Evolutionary conservation across 1,140 invertebrate genomes (phyloP), one percentile per base, ranked within the genome.

Genomic region (Dryas iulia): DNA sequence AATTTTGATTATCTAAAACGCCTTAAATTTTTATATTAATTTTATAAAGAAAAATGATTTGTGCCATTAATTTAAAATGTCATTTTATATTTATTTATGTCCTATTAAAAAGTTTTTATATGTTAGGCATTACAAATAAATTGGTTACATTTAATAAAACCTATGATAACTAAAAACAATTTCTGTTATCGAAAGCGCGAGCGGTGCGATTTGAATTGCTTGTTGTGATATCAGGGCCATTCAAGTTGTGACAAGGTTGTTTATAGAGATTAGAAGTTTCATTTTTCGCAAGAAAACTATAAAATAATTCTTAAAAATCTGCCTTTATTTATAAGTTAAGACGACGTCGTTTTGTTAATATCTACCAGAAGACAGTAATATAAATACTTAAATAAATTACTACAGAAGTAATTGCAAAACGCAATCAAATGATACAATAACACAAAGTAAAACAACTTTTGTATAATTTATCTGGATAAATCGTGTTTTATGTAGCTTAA

Each of bases 301-400:
- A 30, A 54, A 60, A 59, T 7, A 71, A 33, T 58, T 21, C 7
- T 47, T 33, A 24, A 60, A 63, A 59, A 10, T 23, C 33, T 68
- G 39, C 66, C 56, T 66, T 73, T 69, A 59, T 69, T 66, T 18
- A 70, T 76, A 73, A 68, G 68, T 66, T 68, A 71, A 69, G 60
- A 57, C 66, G 64, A 35, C 71, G 54, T 67, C 35, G 30, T 58
- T 65, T 62, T n/a, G 56, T 72, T 66, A 61, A 59, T 69, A 61
- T 47, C 39, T 66, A 74, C 1, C 57, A 52, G 59, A 33, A 66
- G 52, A 71, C 60, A 33, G 62, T 60, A 68, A 66, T 64, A 71
- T 59, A 70, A 70, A 76, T 47, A 47, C 39, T 47, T 47, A 47
- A 47, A 47, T 47, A 47, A 47, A 47, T 47, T 47, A 39, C 35